These are phyloP conservation scores for Argyresthia albistria DNA, from an alignment of 2,888 invertebrate species.

Conservation along the genomic window DNA sequence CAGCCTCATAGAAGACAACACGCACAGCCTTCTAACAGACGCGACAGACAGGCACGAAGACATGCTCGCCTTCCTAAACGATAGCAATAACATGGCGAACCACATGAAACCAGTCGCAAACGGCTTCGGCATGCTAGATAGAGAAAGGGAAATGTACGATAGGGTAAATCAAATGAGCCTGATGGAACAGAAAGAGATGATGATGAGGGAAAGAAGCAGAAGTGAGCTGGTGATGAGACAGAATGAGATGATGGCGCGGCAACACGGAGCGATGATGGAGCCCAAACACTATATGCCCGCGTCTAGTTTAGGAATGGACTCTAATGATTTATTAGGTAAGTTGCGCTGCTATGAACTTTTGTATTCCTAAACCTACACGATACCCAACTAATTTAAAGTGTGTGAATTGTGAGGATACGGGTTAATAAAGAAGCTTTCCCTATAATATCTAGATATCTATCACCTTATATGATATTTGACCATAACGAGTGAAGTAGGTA, in stretches of 20 bases:
- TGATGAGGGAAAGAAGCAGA: constrained; percentile 44
- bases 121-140: constrained; percentile 53
- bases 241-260: constrained; percentile 50
- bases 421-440: too few relatives aligned
- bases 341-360: too few relatives aligned
- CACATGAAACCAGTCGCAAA: constrained; percentile 50
- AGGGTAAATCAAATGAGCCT: constrained; percentile 55
- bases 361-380: too few relatives aligned
- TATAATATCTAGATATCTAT: too few relatives aligned
- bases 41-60: constrained; percentile 51
- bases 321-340: constrained; percentile 68
- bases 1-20: constrained; percentile 54
- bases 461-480: too few relatives aligned
- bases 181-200: constrained; percentile 46
- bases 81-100: constrained; percentile 38
- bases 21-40: constrained; percentile 50
- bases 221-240: constrained; percentile 55
- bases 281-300: constrained; percentile 54
- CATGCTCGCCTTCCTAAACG: constrained; percentile 52
- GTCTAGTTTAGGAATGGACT: constrained; percentile 55
- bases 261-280: constrained; percentile 45
- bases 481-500: too few relatives aligned
- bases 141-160: constrained; percentile 48
- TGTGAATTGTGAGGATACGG: too few relatives aligned
- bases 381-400: too few relatives aligned